phyloP scores from a whole-genome alignment of 2,113 vertebrate genomes.

The Indicator indicator region DNA sequence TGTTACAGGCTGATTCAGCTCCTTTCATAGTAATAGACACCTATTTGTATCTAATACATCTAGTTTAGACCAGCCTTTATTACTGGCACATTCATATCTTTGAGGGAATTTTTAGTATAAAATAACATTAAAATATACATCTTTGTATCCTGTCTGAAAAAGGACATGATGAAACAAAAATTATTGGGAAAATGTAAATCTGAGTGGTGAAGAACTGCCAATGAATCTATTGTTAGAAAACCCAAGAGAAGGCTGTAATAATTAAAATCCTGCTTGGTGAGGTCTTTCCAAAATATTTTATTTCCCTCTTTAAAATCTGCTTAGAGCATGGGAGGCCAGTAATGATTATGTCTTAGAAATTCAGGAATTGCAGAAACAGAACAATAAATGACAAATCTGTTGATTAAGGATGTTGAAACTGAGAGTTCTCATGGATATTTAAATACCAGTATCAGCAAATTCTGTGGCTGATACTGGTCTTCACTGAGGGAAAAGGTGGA shows the following conservation, averaged over 20 bases:
- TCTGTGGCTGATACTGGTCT: neutral
- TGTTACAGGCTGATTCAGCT: neutral
- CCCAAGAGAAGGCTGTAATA: neutral
- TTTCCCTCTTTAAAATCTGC: neutral
- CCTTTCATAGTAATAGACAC: neutral
- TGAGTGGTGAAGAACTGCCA: neutral
- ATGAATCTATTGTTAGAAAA: neutral
- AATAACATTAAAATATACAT: neutral
- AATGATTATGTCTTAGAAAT: neutral
- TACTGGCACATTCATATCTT: neutral
- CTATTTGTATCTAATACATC: neutral
- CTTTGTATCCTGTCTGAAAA: neutral
- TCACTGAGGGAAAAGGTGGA: neutral
- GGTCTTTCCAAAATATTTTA: neutral
- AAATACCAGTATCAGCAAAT: neutral
- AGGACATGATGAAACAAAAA: neutral
- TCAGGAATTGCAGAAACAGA: neutral
- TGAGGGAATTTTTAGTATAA: neutral
- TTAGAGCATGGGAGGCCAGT: neutral
- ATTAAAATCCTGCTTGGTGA: neutral
- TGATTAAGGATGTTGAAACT: neutral
- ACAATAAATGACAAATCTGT: neutral
- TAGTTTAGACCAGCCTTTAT: neutral
- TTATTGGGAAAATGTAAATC: neutral
- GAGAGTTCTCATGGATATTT: neutral